A percentile compares a stretch with the other conserved stretches of the same genome.
Conservation (phyloP, 2,888 invertebrate species). For the Ochropleura leucogaster region DNA sequence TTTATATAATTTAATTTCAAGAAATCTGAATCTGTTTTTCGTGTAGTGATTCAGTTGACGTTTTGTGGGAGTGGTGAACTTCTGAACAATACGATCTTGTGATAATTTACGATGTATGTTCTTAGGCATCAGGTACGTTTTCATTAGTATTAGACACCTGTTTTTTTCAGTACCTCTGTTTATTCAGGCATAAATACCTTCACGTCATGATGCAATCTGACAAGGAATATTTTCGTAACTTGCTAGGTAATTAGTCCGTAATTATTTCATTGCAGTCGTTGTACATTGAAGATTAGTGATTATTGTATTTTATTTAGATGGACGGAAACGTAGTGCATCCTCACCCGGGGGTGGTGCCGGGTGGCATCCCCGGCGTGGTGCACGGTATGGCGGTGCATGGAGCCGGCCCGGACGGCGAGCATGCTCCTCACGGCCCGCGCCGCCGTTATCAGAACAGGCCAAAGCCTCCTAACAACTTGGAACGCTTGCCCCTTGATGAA, state of each 20-base stretch:
- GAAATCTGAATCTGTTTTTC: not conserved
- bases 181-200: not conserved
- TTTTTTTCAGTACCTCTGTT: not conserved
- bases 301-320: slow-evolving; percentile 76
- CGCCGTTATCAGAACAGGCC: slow-evolving; percentile 86
- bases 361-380: slow-evolving; percentile 82
- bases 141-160: not conserved
- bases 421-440: slow-evolving; percentile 82
- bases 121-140: slow-evolving; percentile 56
- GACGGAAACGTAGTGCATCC: slow-evolving; percentile 85
- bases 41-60: not conserved
- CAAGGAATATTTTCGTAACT: slow-evolving; percentile 23
- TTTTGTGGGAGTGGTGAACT: slow-evolving; percentile 36
- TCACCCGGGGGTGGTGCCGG: slow-evolving; percentile 82
- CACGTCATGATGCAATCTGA: slow-evolving; percentile 10
- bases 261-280: slow-evolving; percentile 6
- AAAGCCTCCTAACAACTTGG: slow-evolving; percentile 85
- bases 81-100: slow-evolving; percentile 29
- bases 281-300: not conserved
- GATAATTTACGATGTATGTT: slow-evolving; percentile 52
- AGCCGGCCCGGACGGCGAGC: slow-evolving; percentile 85
- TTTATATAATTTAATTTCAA: not conserved
- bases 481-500: slow-evolving; percentile 92
- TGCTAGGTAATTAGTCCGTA: slow-evolving; percentile 24
- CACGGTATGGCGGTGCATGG: slow-evolving; percentile 85